Evolutionary conservation across 2,797 vertebrate genomes (phyloP).

Genomic region (Eleutherodactylus coqui): DNA sequence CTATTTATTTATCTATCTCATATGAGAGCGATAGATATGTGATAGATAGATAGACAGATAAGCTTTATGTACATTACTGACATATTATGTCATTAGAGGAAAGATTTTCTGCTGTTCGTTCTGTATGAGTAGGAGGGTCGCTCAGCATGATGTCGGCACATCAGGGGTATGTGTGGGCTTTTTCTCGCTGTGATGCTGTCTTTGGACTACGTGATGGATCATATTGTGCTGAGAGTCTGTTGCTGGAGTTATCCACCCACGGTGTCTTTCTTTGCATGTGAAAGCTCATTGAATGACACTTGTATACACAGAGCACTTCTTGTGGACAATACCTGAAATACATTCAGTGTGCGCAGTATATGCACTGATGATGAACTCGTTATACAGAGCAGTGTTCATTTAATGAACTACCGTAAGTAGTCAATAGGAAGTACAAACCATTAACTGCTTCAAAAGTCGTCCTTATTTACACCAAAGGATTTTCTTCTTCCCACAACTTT

Average conservation of each 20-base stretch:
- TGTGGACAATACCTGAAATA: constrained; percentile 3
- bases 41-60: not conserved
- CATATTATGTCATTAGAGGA: not conserved
- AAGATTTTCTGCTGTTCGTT: not conserved
- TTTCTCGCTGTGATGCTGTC: constrained; percentile 40
- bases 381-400: not conserved
- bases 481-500: not conserved
- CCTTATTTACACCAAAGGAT: not conserved
- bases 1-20: too few relatives aligned
- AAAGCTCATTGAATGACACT: constrained; percentile 27
- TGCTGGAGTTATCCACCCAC: constrained; percentile 48
- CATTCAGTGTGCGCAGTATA: not conserved
- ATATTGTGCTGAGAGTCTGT: constrained; percentile 46
- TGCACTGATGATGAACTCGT: not conserved
- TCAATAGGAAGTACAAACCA: not conserved
- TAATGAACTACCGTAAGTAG: not conserved
- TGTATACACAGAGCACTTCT: constrained; percentile 18
- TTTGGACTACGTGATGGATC: constrained; percentile 53
- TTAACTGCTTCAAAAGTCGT: not conserved
- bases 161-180: constrained; percentile 57
- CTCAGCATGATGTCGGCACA: constrained; percentile 38
- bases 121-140: constrained; percentile 15
- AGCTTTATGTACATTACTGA: not conserved
- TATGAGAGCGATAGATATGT: not conserved
- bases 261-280: constrained; percentile 43